phyloP scores from a whole-genome alignment of 2,113 vertebrate genomes.

The Mastomys coucha region DNA sequence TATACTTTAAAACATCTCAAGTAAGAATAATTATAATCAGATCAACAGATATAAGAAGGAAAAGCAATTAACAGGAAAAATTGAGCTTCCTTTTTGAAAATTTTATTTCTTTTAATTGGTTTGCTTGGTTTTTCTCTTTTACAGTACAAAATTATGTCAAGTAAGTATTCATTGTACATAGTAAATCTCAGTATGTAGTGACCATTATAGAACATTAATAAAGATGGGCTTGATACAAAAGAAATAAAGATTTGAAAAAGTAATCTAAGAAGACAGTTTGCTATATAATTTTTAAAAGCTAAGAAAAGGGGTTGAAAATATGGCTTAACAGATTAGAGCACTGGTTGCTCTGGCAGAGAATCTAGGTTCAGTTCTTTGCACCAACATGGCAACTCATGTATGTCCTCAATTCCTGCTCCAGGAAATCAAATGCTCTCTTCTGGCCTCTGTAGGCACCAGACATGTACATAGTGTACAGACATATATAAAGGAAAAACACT shows the following conservation, averaged over 20 bases:
- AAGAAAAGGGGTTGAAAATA: not conserved
- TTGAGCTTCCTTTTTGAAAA: not conserved
- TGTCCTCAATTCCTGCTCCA: not conserved
- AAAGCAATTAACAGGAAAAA: not conserved
- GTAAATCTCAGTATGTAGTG: not conserved
- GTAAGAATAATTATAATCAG: slow-evolving; percentile 5
- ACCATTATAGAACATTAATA: not conserved
- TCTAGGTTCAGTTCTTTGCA: not conserved
- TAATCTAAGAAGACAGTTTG: not conserved
- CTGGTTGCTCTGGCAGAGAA: not conserved
- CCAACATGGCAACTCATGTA: not conserved
- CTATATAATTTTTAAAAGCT: not conserved
- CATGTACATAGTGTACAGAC: not conserved
- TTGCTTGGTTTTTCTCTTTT: not conserved
- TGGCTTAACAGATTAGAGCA: not conserved
- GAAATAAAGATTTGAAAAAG: not conserved
- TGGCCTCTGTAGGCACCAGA: not conserved
- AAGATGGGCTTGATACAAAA: not conserved
- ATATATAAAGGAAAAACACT: not conserved
- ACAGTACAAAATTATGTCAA: slow-evolving; percentile 24
- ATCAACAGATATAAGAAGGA: not conserved
- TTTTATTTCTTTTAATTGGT: not conserved
- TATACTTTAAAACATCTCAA: slow-evolving; percentile 12
- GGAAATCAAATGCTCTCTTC: not conserved
- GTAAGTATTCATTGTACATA: not conserved